These are phyloP conservation scores for Caretta caretta DNA, from an alignment of 2,113 vertebrate species.

Conservation along the genomic window DNA sequence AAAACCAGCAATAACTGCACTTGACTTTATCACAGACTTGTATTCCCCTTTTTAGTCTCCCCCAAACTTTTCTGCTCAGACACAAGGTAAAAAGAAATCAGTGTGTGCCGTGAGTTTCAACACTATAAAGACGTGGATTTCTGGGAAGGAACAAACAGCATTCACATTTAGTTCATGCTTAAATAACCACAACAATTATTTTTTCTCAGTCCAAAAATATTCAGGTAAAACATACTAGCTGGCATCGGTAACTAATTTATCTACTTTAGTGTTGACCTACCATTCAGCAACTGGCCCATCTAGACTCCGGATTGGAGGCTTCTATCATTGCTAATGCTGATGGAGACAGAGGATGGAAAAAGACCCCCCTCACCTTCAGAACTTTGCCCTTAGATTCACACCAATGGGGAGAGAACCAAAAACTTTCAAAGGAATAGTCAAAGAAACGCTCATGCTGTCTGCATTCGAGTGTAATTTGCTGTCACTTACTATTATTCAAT, in stretches of 20 bases:
- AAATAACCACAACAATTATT: not conserved
- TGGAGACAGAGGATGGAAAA: not conserved
- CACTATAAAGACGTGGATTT: not conserved
- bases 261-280: not conserved
- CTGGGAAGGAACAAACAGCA: fast-evolving
- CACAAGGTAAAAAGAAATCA: not conserved
- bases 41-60: not conserved
- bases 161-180: not conserved
- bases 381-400: not conserved
- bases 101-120: not conserved
- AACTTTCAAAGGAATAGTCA: not conserved
- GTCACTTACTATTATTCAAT: not conserved
- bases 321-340: not conserved
- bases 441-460: not conserved
- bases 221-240: not conserved
- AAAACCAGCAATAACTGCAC: not conserved
- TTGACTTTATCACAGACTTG: not conserved
- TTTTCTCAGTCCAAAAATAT: not conserved
- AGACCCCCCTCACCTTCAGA: not conserved
- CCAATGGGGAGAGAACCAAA: not conserved
- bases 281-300: not conserved
- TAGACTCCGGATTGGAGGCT: not conserved
- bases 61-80: not conserved
- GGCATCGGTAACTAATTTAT: not conserved
- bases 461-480: not conserved